A percentile compares a stretch with the other conserved stretches of the same genome.
Conservation (phyloP, 2,113 vertebrate genomes). For the Microcebus griseorufus region DNA sequence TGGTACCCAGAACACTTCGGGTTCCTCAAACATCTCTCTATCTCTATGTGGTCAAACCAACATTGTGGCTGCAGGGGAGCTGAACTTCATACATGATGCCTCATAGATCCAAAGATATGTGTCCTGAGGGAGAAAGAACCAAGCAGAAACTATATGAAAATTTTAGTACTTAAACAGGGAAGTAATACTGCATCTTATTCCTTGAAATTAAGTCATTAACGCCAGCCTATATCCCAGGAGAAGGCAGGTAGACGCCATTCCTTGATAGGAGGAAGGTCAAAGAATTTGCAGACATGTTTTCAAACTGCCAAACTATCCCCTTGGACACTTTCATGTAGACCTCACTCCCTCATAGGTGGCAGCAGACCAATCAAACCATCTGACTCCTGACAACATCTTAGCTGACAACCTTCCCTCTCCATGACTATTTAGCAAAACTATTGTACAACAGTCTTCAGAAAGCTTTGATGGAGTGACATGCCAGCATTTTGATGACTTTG, state of each 20-base stretch:
- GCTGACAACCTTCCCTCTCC: background rate
- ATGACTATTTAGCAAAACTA: background rate
- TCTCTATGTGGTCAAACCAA: background rate
- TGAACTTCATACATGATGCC: background rate
- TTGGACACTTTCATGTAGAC: background rate
- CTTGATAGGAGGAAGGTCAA: background rate
- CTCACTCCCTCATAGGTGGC: background rate
- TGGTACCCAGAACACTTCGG: background rate
- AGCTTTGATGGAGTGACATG: background rate
- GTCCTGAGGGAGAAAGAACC: background rate
- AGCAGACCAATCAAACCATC: background rate
- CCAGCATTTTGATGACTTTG: background rate
- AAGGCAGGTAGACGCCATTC: background rate
- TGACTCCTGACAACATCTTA: background rate
- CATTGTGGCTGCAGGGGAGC: background rate
- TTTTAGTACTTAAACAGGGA: background rate
- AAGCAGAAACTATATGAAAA: background rate
- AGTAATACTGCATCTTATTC: background rate
- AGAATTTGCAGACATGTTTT: constrained; percentile 3
- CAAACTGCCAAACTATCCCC: background rate
- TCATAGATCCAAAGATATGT: background rate
- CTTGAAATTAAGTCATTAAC: background rate
- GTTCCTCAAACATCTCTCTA: background rate
- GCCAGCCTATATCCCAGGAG: background rate
- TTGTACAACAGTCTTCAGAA: background rate